phyloP scores from a whole-genome alignment of 1,140 invertebrate species.

The Ceratina calcarata region DNA sequence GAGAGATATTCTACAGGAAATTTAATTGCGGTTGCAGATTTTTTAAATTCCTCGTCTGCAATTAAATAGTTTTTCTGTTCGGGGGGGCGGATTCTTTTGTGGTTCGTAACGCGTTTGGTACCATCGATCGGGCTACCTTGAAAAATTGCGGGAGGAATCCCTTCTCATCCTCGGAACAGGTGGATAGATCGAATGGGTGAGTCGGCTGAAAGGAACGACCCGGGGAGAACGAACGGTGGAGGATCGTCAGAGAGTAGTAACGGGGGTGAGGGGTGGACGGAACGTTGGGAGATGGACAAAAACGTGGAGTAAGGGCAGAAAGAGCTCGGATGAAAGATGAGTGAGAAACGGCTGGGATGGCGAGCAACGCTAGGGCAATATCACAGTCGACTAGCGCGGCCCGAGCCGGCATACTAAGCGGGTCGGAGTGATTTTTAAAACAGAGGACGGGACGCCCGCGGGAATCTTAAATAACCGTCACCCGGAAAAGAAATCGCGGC shows the following conservation, averaged over 20 bases:
- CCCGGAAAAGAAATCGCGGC: conserved; percentile 22
- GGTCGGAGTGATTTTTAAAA: conserved; percentile 70
- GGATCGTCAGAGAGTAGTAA: conserved; percentile 4
- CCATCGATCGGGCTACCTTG: neutral
- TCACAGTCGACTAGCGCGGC: conserved; percentile 70
- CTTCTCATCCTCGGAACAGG: neutral
- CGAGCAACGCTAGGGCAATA: conserved; percentile 65
- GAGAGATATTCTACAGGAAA: no score
- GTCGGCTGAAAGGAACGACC: conserved; percentile 38
- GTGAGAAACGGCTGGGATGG: conserved; percentile 12
- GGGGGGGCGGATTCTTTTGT: neutral
- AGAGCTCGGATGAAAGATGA: conserved; percentile 28
- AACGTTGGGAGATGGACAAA: neutral
- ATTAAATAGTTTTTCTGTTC: no score
- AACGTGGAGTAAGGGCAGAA: conserved; percentile 3
- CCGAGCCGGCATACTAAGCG: conserved; percentile 67
- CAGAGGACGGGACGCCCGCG: conserved; percentile 60
- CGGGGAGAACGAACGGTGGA: neutral
- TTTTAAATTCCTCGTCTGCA: no score
- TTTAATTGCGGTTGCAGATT: no score
- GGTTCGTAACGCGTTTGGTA: neutral
- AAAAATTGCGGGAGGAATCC: neutral
- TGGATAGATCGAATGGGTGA: conserved; percentile 49
- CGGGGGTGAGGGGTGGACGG: neutral
- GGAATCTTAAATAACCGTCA: conserved; percentile 70